A percentile compares a stretch with the other conserved stretches of the same genome.
phyloP scores from a whole-genome alignment of 2,888 invertebrate genomes.

The Apodemia hepburni region DNA sequence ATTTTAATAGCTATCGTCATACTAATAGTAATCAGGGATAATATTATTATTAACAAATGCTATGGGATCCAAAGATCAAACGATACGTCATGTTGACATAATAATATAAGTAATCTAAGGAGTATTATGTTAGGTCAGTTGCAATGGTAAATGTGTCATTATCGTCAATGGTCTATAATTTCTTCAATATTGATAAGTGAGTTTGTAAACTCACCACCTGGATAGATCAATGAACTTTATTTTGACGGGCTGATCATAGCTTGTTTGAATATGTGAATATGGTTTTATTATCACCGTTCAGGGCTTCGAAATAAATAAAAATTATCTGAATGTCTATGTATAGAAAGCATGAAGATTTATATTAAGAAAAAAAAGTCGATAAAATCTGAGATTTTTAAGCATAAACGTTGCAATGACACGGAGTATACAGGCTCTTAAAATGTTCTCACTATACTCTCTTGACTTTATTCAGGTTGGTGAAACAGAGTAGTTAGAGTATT shows the following conservation, averaged over 20 bases:
- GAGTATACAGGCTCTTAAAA: too few species aligned
- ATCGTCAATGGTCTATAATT: constrained; percentile 52
- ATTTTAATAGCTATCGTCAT: constrained; percentile 54
- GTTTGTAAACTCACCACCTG: constrained; percentile 69
- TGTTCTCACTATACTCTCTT: too few species aligned
- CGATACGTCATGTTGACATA: constrained; percentile 40
- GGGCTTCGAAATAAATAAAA: not conserved
- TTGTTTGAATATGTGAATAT: constrained; percentile 22
- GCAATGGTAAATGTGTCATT: constrained; percentile 49
- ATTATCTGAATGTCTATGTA: not conserved
- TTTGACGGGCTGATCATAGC: constrained; percentile 22
- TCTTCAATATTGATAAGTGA: constrained; percentile 69
- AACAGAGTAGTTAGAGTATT: too few species aligned
- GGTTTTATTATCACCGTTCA: not conserved
- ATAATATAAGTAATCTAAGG: constrained; percentile 57
- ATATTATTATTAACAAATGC: not conserved
- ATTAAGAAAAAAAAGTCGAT: not conserved
- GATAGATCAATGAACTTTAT: constrained; percentile 54
- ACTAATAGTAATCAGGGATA: constrained; percentile 35
- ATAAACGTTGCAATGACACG: too few species aligned
- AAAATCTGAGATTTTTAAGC: too few species aligned
- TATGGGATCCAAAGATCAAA: constrained; percentile 37
- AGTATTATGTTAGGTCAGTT: constrained; percentile 72
- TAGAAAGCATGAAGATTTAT: not conserved
- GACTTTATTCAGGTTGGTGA: too few species aligned